Evolutionary conservation across 2,113 vertebrate species (phyloP).

Genomic region (Apteryx owenii): DNA sequence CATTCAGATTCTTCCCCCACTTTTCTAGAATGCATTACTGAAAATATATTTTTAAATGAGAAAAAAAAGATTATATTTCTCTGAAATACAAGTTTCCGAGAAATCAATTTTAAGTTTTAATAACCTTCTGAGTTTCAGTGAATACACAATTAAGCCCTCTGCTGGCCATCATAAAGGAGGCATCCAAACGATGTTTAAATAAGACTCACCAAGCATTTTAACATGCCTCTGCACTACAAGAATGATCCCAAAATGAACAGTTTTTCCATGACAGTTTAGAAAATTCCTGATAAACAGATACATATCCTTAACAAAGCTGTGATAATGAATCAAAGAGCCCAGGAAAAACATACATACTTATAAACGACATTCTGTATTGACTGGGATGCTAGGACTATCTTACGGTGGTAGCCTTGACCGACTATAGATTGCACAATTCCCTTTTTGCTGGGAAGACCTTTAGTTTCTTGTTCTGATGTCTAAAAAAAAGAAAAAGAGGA

Average conservation of each 20-base stretch:
- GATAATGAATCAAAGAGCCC: not conserved
- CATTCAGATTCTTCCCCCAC: not conserved
- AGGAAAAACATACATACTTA: conserved; percentile 82
- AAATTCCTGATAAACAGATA: not conserved
- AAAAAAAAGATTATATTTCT: not conserved
- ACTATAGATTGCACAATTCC: conserved; percentile 98
- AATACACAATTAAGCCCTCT: conserved; percentile 1
- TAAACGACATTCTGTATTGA: conserved; percentile 93
- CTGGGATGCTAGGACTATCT: conserved; percentile 96
- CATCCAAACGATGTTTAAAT: not conserved
- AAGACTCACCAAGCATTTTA: not conserved
- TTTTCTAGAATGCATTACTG: not conserved
- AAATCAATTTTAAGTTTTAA: not conserved
- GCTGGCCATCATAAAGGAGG: not conserved
- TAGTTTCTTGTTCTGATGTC: conserved; percentile 96
- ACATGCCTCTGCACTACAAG: not conserved
- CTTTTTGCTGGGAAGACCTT: conserved; percentile 97
- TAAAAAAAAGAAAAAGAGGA: conserved; percentile 38
- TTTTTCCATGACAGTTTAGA: not conserved
- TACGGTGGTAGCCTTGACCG: conserved; percentile 97
- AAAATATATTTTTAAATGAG: not conserved
- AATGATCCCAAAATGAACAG: not conserved
- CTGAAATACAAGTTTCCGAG: not conserved
- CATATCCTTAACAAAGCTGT: not conserved
- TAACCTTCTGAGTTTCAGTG: not conserved